phyloP scores from a whole-genome alignment of 1,140 invertebrate genomes.

The Lucilia sericata region DNA sequence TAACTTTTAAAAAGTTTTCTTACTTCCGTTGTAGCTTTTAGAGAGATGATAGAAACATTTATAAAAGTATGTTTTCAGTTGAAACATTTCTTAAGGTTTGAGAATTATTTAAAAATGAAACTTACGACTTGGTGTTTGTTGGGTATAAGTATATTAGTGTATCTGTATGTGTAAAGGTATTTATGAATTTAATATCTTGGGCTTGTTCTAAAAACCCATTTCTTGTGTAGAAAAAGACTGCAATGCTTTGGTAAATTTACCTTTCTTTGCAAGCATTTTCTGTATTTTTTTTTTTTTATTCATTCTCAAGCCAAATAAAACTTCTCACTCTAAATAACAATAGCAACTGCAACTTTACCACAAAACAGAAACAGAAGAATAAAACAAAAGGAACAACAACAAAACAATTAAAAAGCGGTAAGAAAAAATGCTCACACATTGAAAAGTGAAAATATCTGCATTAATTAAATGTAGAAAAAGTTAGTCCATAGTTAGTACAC shows the following conservation, averaged over 20 bases:
- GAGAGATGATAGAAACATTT: too few species aligned
- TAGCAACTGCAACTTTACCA: not conserved
- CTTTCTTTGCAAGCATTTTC: not conserved
- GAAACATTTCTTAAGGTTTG: too few species aligned
- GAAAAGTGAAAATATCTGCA: constrained; percentile 29
- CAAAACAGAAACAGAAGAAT: not conserved
- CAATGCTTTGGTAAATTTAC: not conserved
- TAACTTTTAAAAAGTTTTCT: too few species aligned
- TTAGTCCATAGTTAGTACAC: not conserved
- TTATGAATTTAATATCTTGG: not conserved
- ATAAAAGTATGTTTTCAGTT: too few species aligned
- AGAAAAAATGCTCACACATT: not conserved
- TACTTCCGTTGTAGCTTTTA: too few species aligned
- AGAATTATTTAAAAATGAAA: too few species aligned
- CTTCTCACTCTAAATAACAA: constrained; percentile 12
- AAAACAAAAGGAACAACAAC: not conserved
- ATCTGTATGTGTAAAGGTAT: not conserved
- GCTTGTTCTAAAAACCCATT: constrained; percentile 20
- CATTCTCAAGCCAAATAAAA: not conserved
- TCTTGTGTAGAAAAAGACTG: not conserved
- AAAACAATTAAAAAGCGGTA: not conserved
- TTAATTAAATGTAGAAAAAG: constrained; percentile 27
- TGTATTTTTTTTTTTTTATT: not conserved
- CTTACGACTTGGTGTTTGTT: too few species aligned
- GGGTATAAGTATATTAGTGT: too few species aligned